Evolutionary conservation across 2,113 vertebrate genomes (phyloP).

Genomic region (Probosciger aterrimus): DNA sequence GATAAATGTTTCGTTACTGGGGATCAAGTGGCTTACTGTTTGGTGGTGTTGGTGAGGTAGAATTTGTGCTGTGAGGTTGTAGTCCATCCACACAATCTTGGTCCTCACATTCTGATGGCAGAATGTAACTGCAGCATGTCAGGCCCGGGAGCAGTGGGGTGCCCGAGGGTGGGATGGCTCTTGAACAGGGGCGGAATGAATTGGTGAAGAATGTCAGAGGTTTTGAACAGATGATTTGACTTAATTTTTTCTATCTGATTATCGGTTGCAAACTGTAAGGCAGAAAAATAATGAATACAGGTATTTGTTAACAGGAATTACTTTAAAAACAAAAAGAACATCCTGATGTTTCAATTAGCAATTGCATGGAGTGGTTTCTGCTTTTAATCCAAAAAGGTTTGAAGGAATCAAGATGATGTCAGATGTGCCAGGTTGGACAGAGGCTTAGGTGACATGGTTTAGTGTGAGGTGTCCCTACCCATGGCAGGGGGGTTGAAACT

Average conservation of each 20-base stretch:
- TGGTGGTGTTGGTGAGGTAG: background rate
- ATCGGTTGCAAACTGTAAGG: background rate
- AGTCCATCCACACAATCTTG: background rate
- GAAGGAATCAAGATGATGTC: background rate
- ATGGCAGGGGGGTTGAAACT: background rate
- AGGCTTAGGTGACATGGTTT: background rate
- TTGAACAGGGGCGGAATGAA: accelerated
- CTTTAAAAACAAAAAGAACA: background rate
- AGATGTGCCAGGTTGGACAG: background rate
- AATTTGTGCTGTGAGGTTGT: background rate
- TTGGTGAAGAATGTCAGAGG: background rate
- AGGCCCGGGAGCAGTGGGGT: accelerated
- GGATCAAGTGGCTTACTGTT: background rate
- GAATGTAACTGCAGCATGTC: background rate
- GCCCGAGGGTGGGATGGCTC: background rate
- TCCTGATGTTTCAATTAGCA: background rate
- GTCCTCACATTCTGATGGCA: background rate
- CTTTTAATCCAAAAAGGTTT: background rate
- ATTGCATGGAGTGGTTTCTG: background rate
- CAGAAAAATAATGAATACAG: background rate
- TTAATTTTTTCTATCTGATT: background rate
- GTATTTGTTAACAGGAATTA: background rate
- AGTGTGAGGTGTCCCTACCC: background rate
- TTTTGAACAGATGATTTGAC: background rate
- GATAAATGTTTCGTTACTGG: background rate